Evolutionary conservation across 2,113 vertebrate species (phyloP).

Genomic region (Nyctereutes procyonoides): DNA sequence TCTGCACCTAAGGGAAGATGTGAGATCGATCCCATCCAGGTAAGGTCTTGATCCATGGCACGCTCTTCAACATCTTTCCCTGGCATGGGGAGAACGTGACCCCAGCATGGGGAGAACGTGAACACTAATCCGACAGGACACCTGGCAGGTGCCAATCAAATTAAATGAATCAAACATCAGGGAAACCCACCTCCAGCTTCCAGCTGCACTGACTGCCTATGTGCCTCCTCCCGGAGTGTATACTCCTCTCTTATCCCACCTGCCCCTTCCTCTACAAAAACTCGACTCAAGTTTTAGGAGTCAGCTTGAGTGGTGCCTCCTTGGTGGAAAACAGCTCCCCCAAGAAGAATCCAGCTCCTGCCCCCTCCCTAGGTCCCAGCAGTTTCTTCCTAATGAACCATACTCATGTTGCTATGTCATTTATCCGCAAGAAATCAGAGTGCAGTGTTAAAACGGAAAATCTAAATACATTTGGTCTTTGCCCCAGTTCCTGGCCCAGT

Average conservation of each 20-base stretch:
- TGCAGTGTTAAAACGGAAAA: background rate
- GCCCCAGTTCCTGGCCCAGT: background rate
- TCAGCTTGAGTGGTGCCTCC: background rate
- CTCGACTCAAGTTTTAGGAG: background rate
- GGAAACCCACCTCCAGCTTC: background rate
- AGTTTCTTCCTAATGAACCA: background rate
- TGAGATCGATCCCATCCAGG: accelerated
- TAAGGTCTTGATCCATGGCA: background rate
- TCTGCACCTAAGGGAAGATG: background rate
- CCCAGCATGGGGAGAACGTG: background rate
- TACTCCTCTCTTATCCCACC: background rate
- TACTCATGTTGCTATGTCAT: background rate
- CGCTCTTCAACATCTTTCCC: background rate
- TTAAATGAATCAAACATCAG: background rate
- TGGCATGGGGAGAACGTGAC: background rate
- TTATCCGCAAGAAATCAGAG: accelerated
- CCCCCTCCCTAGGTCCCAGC: background rate
- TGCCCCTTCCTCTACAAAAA: background rate
- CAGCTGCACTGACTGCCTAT: background rate
- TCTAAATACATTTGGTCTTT: background rate
- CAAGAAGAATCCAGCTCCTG: background rate
- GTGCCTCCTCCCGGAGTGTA: background rate
- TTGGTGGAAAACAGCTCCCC: background rate
- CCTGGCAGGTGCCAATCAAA: background rate
- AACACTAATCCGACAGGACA: background rate